phyloP scores from a whole-genome alignment of 2,113 vertebrate genomes.

The Eclectus roratus region DNA sequence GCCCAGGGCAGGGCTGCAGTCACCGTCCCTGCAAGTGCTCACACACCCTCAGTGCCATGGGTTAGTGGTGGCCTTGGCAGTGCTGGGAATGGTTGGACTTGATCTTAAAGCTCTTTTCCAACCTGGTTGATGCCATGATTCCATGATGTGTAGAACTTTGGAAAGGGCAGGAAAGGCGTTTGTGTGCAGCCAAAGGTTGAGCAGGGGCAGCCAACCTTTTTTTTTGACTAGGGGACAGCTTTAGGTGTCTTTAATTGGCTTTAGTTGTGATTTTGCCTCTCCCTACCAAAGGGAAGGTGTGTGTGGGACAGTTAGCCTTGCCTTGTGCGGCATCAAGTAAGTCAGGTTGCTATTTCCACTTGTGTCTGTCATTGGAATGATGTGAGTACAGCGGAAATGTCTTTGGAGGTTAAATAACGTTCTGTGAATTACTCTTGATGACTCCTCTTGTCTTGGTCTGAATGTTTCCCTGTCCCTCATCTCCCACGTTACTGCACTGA shows the following conservation, averaged over 20 bases:
- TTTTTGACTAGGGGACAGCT: neutral
- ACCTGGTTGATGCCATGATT: neutral
- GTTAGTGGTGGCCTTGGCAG: neutral
- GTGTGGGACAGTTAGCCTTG: neutral
- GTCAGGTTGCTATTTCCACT: neutral
- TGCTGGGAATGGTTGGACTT: neutral
- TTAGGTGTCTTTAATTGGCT: neutral
- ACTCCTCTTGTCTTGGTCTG: no score
- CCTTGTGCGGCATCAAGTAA: accelerated
- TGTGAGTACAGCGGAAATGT: neutral
- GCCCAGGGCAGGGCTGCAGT: neutral
- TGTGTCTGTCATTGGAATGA: neutral
- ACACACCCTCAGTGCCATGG: neutral
- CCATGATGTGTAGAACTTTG: neutral
- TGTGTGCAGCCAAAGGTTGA: neutral
- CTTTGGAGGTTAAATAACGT: neutral
- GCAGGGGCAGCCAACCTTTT: neutral
- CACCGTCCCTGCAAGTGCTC: neutral
- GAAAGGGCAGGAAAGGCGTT: neutral
- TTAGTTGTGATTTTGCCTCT: neutral
- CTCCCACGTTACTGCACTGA: neutral
- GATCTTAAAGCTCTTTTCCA: neutral
- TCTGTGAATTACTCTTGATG: neutral
- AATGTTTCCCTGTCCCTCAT: neutral
- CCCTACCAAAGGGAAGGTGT: neutral